Percentiles rank a stretch among this genome's conserved stretches.
Evolutionary conservation across 2,113 vertebrate genomes (phyloP).

Genomic region (Panthera tigris): DNA sequence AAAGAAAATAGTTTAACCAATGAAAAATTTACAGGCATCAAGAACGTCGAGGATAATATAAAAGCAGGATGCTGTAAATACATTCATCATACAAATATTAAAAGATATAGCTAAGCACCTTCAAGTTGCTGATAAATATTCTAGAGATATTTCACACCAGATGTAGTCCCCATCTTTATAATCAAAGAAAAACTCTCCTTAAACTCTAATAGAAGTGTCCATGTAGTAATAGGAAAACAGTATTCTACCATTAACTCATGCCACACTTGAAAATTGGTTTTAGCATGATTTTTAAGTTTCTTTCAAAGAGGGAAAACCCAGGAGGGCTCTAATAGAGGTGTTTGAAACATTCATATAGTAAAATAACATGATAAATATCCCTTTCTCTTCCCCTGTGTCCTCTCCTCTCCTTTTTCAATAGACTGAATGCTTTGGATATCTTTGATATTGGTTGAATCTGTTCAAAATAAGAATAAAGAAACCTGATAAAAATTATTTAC

Average conservation of each 20-base stretch:
- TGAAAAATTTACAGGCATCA: not conserved
- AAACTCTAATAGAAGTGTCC: not conserved
- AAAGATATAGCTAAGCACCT: not conserved
- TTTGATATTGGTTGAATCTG: not conserved
- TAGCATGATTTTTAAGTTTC: not conserved
- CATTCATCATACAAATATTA: not conserved
- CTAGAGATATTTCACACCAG: conserved; percentile 1
- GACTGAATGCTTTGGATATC: not conserved
- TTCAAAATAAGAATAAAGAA: conserved; percentile 13
- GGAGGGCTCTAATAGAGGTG: not conserved
- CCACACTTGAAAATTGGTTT: not conserved
- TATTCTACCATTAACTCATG: not conserved
- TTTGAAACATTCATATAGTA: not conserved
- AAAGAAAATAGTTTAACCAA: not conserved
- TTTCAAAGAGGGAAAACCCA: conserved; percentile 10
- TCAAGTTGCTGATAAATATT: not conserved
- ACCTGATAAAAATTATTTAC: conserved; percentile 18
- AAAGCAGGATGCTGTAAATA: not conserved
- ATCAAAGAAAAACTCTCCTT: conserved; percentile 16
- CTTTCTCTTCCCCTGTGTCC: not conserved
- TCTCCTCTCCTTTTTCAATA: not conserved
- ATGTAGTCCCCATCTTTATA: not conserved
- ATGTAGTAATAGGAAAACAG: conserved; percentile 6
- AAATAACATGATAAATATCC: not conserved
- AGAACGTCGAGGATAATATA: not conserved